Evolutionary conservation across 2,113 vertebrate species (phyloP).

Genomic region (Tragelaphus scriptus): DNA sequence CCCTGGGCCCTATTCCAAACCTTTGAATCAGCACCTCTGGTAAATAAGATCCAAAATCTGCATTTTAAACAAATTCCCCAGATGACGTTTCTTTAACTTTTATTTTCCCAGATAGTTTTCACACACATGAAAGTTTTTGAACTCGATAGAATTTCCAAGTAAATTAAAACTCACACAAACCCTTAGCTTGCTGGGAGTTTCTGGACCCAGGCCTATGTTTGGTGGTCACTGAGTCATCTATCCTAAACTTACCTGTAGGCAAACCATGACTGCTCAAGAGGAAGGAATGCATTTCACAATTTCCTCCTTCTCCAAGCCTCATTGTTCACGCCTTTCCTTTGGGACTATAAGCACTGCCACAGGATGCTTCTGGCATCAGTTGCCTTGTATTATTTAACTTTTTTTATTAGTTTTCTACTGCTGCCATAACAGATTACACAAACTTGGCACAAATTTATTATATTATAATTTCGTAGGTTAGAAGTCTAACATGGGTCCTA

Average conservation of each 20-base stretch:
- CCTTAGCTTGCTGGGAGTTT: not conserved
- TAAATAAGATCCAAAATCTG: not conserved
- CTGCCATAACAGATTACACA: not conserved
- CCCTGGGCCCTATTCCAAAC: not conserved
- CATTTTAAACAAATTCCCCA: not conserved
- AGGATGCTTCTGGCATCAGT: not conserved
- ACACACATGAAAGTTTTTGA: not conserved
- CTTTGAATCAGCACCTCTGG: not conserved
- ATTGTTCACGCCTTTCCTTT: not conserved
- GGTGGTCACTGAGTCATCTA: not conserved
- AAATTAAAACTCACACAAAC: not conserved
- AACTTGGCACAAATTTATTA: not conserved
- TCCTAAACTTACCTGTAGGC: not conserved
- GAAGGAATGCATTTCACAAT: not conserved
- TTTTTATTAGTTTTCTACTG: not conserved
- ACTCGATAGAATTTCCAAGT: not conserved
- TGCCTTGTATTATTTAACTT: not conserved
- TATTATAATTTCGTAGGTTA: not conserved
- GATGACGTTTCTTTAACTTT: not conserved
- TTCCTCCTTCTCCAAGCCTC: not conserved
- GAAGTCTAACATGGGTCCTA: not conserved
- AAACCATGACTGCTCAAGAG: not conserved
- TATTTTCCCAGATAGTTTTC: slow-evolving; percentile 8
- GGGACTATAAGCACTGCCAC: not conserved
- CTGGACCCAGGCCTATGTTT: not conserved